These are phyloP conservation scores for Trichogramma dendrolimi DNA, from an alignment of 2,888 invertebrate genomes.

Conservation along the genomic window DNA sequence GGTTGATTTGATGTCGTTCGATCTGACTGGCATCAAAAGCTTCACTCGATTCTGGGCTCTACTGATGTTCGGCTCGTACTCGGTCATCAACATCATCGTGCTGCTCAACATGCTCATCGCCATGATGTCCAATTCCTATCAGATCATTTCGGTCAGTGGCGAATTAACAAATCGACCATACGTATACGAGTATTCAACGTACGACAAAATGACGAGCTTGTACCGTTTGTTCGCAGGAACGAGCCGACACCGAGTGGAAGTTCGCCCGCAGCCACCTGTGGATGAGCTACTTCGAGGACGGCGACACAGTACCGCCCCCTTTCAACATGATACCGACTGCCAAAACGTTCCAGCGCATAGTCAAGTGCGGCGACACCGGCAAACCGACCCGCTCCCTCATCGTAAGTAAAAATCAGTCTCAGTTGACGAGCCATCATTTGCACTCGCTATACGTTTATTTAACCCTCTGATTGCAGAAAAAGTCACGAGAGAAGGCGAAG, in stretches of 20 bases:
- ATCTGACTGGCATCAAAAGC: conserved; percentile 89
- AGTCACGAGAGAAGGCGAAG: conserved; percentile 68
- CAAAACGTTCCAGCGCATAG: conserved; percentile 62
- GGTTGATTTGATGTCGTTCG: conserved; percentile 89
- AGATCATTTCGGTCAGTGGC: conserved; percentile 85
- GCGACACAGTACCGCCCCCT: conserved; percentile 87
- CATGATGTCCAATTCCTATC: conserved; percentile 99
- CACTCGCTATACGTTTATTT: neutral
- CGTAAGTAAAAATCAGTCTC: conserved; percentile 49
- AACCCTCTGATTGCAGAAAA: conserved; percentile 56
- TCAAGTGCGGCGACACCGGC: conserved; percentile 53
- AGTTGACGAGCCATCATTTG: neutral
- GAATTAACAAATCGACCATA: neutral
- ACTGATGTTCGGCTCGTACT: conserved; percentile 96
- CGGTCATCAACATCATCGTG: conserved; percentile 94
- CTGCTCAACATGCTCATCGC: conserved; percentile 96
- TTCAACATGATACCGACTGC: conserved; percentile 90
- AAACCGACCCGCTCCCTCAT: conserved; percentile 60
- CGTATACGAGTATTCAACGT: neutral
- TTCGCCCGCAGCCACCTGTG: conserved; percentile 92
- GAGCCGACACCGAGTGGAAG: conserved; percentile 95
- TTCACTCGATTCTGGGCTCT: conserved; percentile 96
- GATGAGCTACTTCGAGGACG: conserved; percentile 95
- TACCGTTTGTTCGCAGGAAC: conserved; percentile 63
- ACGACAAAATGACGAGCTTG: conserved; percentile 4